Percentiles rank a stretch among this genome's conserved stretches.
phyloP scores from a whole-genome alignment of 2,797 vertebrate genomes.

The Girardinus metallicus region DNA sequence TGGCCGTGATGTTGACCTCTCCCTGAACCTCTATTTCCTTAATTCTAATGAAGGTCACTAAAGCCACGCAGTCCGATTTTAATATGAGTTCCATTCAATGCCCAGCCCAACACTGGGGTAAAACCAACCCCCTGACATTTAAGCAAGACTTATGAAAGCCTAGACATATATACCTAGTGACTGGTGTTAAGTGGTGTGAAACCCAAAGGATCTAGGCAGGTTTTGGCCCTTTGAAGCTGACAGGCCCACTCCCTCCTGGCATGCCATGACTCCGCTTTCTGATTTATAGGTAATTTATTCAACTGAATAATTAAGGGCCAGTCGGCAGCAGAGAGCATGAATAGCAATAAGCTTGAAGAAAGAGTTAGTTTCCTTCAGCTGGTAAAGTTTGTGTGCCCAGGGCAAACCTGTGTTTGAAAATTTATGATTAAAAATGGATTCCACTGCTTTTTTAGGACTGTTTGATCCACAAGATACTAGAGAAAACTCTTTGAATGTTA shows the following conservation, averaged over 20 bases:
- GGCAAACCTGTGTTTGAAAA: conserved; percentile 52
- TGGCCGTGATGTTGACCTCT: conserved; percentile 56
- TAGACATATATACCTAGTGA: conserved; percentile 74
- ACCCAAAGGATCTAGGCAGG: conserved; percentile 70
- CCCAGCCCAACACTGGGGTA: conserved; percentile 57
- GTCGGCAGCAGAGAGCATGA: conserved; percentile 69
- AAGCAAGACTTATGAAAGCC: conserved; percentile 68
- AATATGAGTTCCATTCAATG: conserved; percentile 66
- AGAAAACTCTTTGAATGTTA: conserved; percentile 11
- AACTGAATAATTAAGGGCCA: conserved; percentile 77
- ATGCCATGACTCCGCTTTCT: conserved; percentile 72
- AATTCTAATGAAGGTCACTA: conserved; percentile 72
- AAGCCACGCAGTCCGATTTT: conserved; percentile 68
- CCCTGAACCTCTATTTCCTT: conserved; percentile 61
- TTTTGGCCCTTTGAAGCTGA: conserved; percentile 79
- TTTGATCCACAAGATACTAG: conserved; percentile 32
- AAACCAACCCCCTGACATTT: conserved; percentile 67
- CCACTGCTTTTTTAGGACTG: conserved; percentile 31
- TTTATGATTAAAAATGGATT: conserved; percentile 53
- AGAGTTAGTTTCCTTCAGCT: conserved; percentile 58
- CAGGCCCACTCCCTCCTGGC: conserved; percentile 75
- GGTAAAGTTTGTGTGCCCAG: conserved; percentile 50
- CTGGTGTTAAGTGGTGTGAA: conserved; percentile 78
- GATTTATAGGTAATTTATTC: conserved; percentile 81
- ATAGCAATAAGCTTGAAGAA: conserved; percentile 74